phyloP scores from a whole-genome alignment of 2,113 vertebrate species.

The Lasiurus cinereus region DNA sequence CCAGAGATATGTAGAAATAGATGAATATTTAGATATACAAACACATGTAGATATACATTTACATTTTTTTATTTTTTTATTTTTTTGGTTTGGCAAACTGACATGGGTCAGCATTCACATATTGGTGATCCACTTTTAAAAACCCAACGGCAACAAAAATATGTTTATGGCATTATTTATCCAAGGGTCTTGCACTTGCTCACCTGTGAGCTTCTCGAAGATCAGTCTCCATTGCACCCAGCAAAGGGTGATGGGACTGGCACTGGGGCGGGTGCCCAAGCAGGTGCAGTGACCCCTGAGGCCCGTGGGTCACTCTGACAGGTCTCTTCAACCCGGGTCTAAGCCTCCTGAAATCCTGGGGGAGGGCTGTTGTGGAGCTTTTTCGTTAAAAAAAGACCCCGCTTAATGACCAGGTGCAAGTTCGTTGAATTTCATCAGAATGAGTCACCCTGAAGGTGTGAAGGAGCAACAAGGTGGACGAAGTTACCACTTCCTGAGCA shows the following conservation, averaged over 20 bases:
- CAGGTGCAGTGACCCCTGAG: neutral
- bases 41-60: neutral
- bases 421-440: slow-evolving; percentile 64
- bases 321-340: neutral
- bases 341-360: neutral
- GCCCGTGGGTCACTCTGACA: neutral
- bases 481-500: slow-evolving; percentile 70
- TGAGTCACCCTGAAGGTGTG: slow-evolving; percentile 73
- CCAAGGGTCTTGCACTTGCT: neutral
- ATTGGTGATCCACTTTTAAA: neutral
- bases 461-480: neutral
- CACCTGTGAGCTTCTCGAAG: neutral
- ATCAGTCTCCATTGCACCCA: neutral
- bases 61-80: neutral
- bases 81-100: slow-evolving; percentile 4
- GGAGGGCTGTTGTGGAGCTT: neutral
- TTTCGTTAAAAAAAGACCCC: slow-evolving; percentile 22
- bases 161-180: neutral
- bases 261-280: neutral
- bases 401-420: slow-evolving; percentile 45
- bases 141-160: neutral
- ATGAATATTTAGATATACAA: neutral
- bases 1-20: neutral
- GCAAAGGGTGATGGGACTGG: neutral
- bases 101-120: neutral